Evolutionary conservation across 2,113 vertebrate species (phyloP).

Genomic region (Chaetops frenatus): DNA sequence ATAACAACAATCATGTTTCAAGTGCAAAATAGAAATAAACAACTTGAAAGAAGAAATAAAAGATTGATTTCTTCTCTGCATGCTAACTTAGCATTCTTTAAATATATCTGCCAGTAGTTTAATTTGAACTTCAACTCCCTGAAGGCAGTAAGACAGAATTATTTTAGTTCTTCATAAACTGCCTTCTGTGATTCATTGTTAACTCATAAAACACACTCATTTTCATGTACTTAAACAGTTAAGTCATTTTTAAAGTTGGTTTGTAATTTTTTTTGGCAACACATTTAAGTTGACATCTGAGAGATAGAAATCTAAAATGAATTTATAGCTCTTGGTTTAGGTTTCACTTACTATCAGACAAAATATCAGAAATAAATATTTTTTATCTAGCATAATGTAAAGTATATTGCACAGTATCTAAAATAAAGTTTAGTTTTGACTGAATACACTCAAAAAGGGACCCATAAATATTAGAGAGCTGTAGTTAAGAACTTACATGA

Average conservation of each 20-base stretch:
- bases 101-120: constrained; percentile 72
- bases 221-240: constrained; percentile 69
- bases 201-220: constrained; percentile 68
- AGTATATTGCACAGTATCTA: constrained; percentile 37
- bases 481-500: constrained; percentile 81
- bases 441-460: constrained; percentile 67
- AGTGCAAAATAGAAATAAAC: constrained; percentile 63
- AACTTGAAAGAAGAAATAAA: neutral
- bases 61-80: constrained; percentile 50
- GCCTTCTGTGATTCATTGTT: constrained; percentile 75
- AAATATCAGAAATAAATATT: constrained; percentile 64
- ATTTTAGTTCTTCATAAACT: constrained; percentile 72
- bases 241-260: constrained; percentile 62
- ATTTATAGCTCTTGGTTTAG: constrained; percentile 50
- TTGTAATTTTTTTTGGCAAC: constrained; percentile 62
- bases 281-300: constrained; percentile 64
- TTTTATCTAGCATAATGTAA: constrained; percentile 50
- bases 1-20: constrained; percentile 53
- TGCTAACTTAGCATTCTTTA: constrained; percentile 67
- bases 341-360: constrained; percentile 11
- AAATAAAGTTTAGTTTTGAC: constrained; percentile 70
- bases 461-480: constrained; percentile 73
- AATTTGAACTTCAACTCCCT: constrained; percentile 75
- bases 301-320: constrained; percentile 65
- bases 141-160: constrained; percentile 73